Evolutionary conservation across 2,888 invertebrate genomes (phyloP), one percentile per base, ranked within the genome.

Genomic region (Celastrina argiolus): DNA sequence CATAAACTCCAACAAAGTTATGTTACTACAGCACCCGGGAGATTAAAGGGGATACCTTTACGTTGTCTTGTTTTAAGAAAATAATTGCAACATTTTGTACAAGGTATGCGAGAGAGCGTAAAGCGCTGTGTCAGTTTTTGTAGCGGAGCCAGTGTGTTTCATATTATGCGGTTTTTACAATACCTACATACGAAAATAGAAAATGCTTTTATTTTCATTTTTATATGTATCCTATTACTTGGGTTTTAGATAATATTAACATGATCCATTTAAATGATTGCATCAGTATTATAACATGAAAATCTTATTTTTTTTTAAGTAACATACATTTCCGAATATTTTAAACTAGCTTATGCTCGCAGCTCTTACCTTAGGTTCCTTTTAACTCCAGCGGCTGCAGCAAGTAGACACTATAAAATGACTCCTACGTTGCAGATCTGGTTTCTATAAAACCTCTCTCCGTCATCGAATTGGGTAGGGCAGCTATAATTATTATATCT

Each of bases 1-100:
- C 61, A 61, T 61, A 61, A 61, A 61, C 36, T 61, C 61, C 36
- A 39, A 61, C 61, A 61, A 61, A 36, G 61, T 61, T 61, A 39
- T 61, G 61, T 61, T 34, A 34, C 31, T 61, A 61, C 36, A 18
- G 36, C 36, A 22, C 61, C 36, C 61, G 34, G 39, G 61, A 61
- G 61, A 61, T 61, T 61, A 61, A 61, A 61, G 36, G 36, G 61
- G 34, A 39, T 61, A 61, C 36, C 61, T 61, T 61, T 22, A 26
- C 36, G 58, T 31, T 31, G 58, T 61, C 34, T 34, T 59, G 36
- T 61, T 61, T 61, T 18, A 61, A 61, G 36, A 61, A 61, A 61
- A 39, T 22, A 18, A 61, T 61, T 22, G 59, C 59, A 34, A 59
- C 34, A 34, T 59, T 59, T 59, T 59, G 51, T 51, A 51, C 22